These are phyloP conservation scores for Drosophila mulleri DNA, from an alignment of 2,888 invertebrate species.

Conservation along the genomic window DNA sequence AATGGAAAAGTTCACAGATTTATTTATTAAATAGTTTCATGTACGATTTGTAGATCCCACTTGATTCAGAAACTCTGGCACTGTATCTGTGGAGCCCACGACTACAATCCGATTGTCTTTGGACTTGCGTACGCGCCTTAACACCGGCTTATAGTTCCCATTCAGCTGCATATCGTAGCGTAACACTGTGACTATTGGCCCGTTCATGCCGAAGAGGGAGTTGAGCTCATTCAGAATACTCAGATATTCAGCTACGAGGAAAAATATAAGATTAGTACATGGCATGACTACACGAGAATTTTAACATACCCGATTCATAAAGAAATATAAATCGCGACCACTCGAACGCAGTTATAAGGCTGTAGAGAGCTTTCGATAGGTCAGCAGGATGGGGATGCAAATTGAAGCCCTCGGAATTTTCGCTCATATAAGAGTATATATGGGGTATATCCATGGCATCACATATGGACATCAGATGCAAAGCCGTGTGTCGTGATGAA, in stretches of 20 bases:
- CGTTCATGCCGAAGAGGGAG: constrained; percentile 87
- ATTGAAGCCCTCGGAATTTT: constrained; percentile 87
- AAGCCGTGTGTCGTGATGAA: constrained; percentile 88
- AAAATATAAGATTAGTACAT: neutral
- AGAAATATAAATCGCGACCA: constrained; percentile 95
- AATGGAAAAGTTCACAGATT: neutral
- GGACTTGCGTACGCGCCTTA: constrained; percentile 89
- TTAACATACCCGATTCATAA: constrained; percentile 82
- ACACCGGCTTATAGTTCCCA: constrained; percentile 88
- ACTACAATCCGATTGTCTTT: constrained; percentile 90
- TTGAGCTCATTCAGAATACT: constrained; percentile 90
- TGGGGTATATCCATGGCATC: constrained; percentile 94
- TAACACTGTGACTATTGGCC: constrained; percentile 87
- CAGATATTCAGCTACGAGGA: constrained; percentile 86
- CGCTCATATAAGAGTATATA: constrained; percentile 91
- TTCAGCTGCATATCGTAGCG: constrained; percentile 88
- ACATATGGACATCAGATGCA: constrained; percentile 93
- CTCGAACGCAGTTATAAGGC: constrained; percentile 89
- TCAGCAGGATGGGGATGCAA: constrained; percentile 90
- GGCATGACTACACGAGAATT: no score
- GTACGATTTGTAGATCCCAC: constrained; percentile 39
- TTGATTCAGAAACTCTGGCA: constrained; percentile 87
- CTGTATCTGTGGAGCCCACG: constrained; percentile 88
- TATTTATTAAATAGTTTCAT: neutral
- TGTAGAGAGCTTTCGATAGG: constrained; percentile 88